A percentile compares a stretch with the other conserved stretches of the same genome.
These are phyloP conservation scores for Chrysotoxum bicinctum DNA, from an alignment of 2,888 invertebrate genomes.

Conservation along the genomic window DNA sequence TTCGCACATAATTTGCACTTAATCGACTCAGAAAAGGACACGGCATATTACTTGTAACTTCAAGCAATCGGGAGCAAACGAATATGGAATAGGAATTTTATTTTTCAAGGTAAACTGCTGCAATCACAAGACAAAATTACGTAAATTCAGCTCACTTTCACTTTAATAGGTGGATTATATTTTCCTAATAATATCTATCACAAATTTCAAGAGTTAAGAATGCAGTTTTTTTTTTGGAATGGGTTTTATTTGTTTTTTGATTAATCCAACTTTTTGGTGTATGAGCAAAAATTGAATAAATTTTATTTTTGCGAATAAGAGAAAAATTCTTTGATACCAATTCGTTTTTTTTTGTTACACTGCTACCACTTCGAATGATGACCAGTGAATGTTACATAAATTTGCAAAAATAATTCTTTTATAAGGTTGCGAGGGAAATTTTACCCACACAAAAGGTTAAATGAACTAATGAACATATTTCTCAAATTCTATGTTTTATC, in stretches of 20 bases:
- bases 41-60: slow-evolving; percentile 85
- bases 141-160: slow-evolving; percentile 65
- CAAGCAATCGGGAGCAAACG: background rate
- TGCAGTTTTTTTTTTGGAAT: slow-evolving; percentile 23
- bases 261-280: background rate
- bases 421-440: slow-evolving; percentile 31
- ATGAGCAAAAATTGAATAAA: background rate
- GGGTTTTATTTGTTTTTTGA: background rate
- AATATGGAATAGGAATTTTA: slow-evolving; percentile 32
- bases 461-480: background rate
- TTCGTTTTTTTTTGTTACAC: slow-evolving; percentile 24
- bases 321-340: background rate
- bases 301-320: background rate
- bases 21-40: slow-evolving; percentile 93
- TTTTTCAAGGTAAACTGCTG: slow-evolving; percentile 3
- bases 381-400: slow-evolving; percentile 72
- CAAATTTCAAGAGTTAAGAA: slow-evolving; percentile 1
- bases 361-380: slow-evolving; percentile 71
- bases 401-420: slow-evolving; percentile 28
- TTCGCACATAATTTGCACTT: slow-evolving; percentile 90
- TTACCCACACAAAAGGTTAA: background rate
- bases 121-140: slow-evolving; percentile 53
- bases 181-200: background rate
- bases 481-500: background rate
- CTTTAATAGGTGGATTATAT: slow-evolving; percentile 11